Conservation (phyloP, 2,113 vertebrate genomes). For the Cebidichthys violaceus region DNA sequence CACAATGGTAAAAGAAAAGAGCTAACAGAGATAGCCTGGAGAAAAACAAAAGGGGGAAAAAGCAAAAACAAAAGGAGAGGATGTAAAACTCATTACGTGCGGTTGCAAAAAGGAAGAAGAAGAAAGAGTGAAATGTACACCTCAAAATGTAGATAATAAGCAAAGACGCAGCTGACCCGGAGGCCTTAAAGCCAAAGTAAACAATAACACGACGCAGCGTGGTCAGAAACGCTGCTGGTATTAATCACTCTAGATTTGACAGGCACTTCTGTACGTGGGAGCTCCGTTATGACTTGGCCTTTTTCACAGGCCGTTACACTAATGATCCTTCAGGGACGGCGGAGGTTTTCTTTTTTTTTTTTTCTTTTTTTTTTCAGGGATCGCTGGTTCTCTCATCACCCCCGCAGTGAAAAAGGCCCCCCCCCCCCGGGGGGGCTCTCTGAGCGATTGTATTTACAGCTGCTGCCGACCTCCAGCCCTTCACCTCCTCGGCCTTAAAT, state of each 20-base stretch:
- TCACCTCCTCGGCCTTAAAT: constrained; percentile 43
- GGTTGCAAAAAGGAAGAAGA: neutral
- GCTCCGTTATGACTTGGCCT: constrained; percentile 59
- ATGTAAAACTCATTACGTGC: neutral
- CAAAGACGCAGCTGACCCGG: neutral
- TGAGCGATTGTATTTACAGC: constrained; percentile 75
- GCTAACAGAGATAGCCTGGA: too few relatives aligned
- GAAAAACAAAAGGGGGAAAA: too few relatives aligned
- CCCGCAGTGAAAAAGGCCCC: constrained; percentile 24
- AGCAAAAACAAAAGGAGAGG: neutral
- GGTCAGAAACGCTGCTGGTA: constrained; percentile 4
- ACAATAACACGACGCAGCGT: constrained; percentile 11
- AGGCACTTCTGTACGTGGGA: constrained; percentile 42
- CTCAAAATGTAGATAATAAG: neutral
- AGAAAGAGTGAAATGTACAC: neutral
- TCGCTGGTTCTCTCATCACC: constrained; percentile 72
- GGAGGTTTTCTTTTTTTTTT: constrained; percentile 40
- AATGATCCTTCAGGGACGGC: constrained; percentile 61
- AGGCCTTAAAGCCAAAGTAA: neutral
- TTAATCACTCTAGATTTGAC: constrained; percentile 70
- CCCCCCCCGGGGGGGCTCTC: neutral
- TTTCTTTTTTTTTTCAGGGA: constrained; percentile 37
- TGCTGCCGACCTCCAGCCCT: constrained; percentile 49
- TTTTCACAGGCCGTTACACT: constrained; percentile 60
- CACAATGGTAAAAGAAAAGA: neutral